These are phyloP conservation scores for Ophion ventricosus DNA, from an alignment of 2,888 invertebrate genomes.

Conservation along the genomic window DNA sequence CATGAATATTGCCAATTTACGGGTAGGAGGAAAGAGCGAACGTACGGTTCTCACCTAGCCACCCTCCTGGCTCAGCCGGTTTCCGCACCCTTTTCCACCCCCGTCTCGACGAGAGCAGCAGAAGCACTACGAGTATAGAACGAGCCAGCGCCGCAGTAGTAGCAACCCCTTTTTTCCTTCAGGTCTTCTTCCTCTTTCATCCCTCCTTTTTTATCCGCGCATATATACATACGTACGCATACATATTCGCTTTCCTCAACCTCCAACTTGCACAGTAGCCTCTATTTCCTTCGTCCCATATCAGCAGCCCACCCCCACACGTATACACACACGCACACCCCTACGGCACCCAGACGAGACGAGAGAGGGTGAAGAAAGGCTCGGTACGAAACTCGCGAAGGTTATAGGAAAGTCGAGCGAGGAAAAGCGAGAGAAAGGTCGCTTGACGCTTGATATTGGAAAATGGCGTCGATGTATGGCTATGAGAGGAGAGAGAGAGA, in stretches of 20 bases:
- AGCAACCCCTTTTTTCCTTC: constrained; percentile 64
- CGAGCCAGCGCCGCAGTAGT: constrained; percentile 44
- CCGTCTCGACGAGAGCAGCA: constrained; percentile 33
- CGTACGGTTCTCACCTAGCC: constrained; percentile 77
- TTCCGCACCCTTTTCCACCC: constrained; percentile 54
- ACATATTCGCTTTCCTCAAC: constrained; percentile 41
- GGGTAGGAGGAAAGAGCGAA: constrained; percentile 72
- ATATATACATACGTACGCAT: constrained; percentile 45
- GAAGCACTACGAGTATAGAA: constrained; percentile 53
- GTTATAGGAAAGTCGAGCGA: constrained; percentile 61
- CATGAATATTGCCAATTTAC: constrained; percentile 80
- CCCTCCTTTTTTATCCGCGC: constrained; percentile 57
- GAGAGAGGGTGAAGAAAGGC: constrained; percentile 64
- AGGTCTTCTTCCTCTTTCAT: constrained; percentile 51
- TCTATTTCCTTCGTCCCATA: constrained; percentile 61
- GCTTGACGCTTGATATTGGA: constrained; percentile 81
- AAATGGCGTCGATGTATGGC: constrained; percentile 81
- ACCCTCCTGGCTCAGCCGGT: constrained; percentile 69
- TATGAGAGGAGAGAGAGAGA: constrained; percentile 68
- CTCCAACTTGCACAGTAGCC: constrained; percentile 51
- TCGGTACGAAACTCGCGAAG: constrained; percentile 56
- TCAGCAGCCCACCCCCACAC: constrained; percentile 7
- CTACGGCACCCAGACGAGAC: constrained; percentile 57
- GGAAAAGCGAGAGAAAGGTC: constrained; percentile 70
- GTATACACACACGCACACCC: neutral